Percentiles rank a stretch among this genome's conserved stretches.
Conservation (phyloP, 2,888 invertebrate genomes). For the Vesta saturnalis region DNA sequence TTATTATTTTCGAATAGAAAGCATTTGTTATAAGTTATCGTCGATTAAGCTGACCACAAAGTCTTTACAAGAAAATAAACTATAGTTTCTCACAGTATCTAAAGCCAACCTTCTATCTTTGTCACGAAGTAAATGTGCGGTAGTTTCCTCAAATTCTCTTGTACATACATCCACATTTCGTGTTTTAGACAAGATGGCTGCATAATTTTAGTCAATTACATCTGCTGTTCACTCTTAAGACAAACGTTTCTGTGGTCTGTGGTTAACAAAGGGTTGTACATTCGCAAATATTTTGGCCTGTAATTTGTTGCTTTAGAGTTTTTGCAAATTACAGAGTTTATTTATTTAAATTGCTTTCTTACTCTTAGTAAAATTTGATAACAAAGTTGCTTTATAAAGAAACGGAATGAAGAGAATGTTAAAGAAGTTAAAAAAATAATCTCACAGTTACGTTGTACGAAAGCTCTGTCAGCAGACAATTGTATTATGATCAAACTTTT, state of each 20-base stretch:
- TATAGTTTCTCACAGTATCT: conserved; percentile 9
- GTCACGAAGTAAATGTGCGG: conserved; percentile 8
- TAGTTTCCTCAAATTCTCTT: conserved; percentile 26
- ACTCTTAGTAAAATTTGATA: no score
- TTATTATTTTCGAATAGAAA: conserved; percentile 20
- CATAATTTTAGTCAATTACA: conserved; percentile 51
- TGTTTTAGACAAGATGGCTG: conserved; percentile 40
- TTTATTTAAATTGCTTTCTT: neutral
- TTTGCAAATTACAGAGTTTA: neutral
- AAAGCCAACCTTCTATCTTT: conserved; percentile 3
- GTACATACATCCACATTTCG: conserved; percentile 35
- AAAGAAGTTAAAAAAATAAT: conserved; percentile 21
- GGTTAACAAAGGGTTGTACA: conserved; percentile 27
- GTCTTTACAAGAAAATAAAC: conserved; percentile 27
- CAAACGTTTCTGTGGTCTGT: conserved; percentile 32
- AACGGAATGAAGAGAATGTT: conserved; percentile 10
- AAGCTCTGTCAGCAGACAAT: conserved; percentile 26
- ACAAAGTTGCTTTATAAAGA: conserved; percentile 10
- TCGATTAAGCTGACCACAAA: conserved; percentile 21
- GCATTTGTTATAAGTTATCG: conserved; percentile 20
- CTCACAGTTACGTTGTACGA: conserved; percentile 12
- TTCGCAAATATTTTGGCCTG: conserved; percentile 28
- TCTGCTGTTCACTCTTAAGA: conserved; percentile 39
- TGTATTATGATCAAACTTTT: conserved; percentile 34
- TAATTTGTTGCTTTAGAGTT: conserved; percentile 16